Base-by-base conservation (phyloP, 2,113 vertebrate species). In the Burhinus bistriatus region DNA sequence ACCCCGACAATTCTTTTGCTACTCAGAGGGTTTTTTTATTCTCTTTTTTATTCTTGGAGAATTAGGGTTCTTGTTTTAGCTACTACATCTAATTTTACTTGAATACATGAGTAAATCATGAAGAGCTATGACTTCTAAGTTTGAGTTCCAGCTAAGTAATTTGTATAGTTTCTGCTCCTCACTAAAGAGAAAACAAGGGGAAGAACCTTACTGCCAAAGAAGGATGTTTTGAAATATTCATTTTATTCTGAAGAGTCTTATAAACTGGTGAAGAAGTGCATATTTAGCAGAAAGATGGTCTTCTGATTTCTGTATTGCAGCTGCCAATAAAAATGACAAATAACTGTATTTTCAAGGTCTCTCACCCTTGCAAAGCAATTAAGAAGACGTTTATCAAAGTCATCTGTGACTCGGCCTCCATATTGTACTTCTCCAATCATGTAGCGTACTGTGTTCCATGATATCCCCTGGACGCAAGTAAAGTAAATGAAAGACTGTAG, bases 371-470 rank as follows among this genome's bases (percentile, higher is more conserved):
- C 96, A 97, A 98, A 98, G 80, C 98, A 98, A 86, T 98, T 98
- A 68, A 98, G 98, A 64, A 98, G 98, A 83, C 98, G 98, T 51
- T 98, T 98, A 77, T 98, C 98, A 76, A 97, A 98, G 90, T 98
- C 98, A 15, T 98, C 98, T 18, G 98, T 98, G 95, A 98, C 98
- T 75, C 98, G 88, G 82, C 98, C 98, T 82, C 98, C 98, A n/a
- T 98, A 98, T 16, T 98, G 98, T 15, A 98, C 98, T 95, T 98
- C 98, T 97, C 98, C 98, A 42, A 98, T 98, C 98, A 98, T 98
- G 94, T 98, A 98, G 61, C 87, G 94, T 15, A 98, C 96, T 1
- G 98, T 98, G 44, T 90, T 98, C 98, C 98, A 98, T 0, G 98
- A 98, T 36, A 98, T 97, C 12, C 98, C 98, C 98, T 98, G 94